phyloP scores from a whole-genome alignment of 2,113 vertebrate species.

The Chascanopsetta lugubris region DNA sequence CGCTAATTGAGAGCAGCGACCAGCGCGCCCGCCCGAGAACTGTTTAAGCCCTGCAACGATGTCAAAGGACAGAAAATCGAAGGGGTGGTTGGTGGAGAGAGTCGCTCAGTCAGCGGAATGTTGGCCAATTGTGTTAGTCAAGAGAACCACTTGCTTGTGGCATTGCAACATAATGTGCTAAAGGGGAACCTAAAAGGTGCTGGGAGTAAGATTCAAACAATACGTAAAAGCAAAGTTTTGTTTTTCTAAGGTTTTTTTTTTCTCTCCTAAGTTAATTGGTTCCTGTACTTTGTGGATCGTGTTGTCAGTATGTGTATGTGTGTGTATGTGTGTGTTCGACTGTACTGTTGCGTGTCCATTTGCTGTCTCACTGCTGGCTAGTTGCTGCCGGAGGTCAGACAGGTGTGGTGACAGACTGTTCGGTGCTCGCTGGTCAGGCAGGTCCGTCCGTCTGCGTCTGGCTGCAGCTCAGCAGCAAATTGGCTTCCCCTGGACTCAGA shows the following conservation, averaged over 20 bases:
- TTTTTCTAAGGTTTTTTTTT: constrained; percentile 25
- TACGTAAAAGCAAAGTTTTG: constrained; percentile 9
- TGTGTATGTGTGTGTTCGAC: constrained; percentile 32
- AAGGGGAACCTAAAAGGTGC: constrained; percentile 36
- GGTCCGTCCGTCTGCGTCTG: constrained; percentile 37
- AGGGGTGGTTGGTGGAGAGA: constrained; percentile 33
- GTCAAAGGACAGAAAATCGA: constrained; percentile 8
- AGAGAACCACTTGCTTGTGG: constrained; percentile 35
- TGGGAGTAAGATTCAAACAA: constrained; percentile 32
- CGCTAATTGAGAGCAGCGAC: constrained; percentile 52
- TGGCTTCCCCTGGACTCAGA: constrained; percentile 85
- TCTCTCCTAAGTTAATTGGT: constrained; percentile 31
- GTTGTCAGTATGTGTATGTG: constrained; percentile 25
- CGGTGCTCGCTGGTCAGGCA: constrained; percentile 38
- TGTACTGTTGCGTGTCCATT: constrained; percentile 16
- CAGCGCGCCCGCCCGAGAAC: constrained; percentile 51
- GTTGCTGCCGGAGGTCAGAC: constrained; percentile 81
- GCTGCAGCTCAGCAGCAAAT: constrained; percentile 63
- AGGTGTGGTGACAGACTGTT: constrained; percentile 85
- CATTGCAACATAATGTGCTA: constrained; percentile 28
- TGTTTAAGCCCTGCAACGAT: constrained; percentile 34
- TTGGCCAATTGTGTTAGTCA: constrained; percentile 27
- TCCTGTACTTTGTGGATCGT: constrained; percentile 48
- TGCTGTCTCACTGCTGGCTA: constrained; percentile 75
- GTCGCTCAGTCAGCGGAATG: constrained; percentile 15